These are phyloP conservation scores for Dasysyrphus tricinctus DNA, from an alignment of 2,888 invertebrate genomes.

Conservation along the genomic window DNA sequence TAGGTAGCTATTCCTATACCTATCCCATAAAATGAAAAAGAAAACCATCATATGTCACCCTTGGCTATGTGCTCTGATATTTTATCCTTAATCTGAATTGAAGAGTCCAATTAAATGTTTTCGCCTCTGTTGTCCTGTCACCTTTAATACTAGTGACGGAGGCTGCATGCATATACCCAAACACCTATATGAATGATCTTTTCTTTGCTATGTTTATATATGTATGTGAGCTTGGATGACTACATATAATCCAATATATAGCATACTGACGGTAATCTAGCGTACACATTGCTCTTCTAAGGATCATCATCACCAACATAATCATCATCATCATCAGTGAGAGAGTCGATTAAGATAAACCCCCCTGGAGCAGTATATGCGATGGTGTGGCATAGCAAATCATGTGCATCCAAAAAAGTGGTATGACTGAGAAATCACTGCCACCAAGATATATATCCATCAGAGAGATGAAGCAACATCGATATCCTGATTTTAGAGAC, in stretches of 20 bases:
- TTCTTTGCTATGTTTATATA: background rate
- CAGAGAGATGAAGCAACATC: conserved; percentile 28
- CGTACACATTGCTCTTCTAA: conserved; percentile 20
- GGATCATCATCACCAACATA: conserved; percentile 37
- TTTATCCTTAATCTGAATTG: conserved; percentile 69
- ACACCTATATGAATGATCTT: background rate
- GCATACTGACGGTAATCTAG: conserved; percentile 62
- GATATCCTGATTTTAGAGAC: conserved; percentile 45
- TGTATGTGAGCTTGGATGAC: conserved; percentile 3
- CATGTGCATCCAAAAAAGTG: conserved; percentile 36
- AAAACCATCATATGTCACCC: conserved; percentile 13
- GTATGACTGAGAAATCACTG: conserved; percentile 50
- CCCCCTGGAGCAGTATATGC: background rate
- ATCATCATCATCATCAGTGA: conserved; percentile 27
- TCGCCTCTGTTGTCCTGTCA: conserved; percentile 56
- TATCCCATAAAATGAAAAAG: background rate
- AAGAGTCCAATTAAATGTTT: conserved; percentile 73
- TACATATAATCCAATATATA: conserved; percentile 49
- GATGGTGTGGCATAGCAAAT: conserved; percentile 26
- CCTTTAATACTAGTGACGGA: conserved; percentile 37
- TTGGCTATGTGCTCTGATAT: conserved; percentile 49
- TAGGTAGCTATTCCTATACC: background rate
- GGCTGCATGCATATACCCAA: background rate
- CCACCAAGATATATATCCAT: conserved; percentile 39
- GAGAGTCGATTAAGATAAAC: conserved; percentile 60